Conservation (phyloP, 1,140 invertebrate species). For the Drosophila willistoni region DNA sequence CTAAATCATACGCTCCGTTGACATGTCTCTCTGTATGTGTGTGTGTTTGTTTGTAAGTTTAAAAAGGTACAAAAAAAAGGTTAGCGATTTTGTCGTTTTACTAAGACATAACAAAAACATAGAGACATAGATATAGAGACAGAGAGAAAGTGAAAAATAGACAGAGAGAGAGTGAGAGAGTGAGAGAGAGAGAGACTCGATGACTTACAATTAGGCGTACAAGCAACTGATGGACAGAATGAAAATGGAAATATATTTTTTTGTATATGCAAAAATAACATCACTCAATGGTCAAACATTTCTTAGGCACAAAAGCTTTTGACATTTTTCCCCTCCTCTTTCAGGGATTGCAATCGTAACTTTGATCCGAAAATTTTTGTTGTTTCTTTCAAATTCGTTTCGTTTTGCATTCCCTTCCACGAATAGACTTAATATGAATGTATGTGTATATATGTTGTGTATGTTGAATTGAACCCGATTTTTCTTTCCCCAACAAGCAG, state of each 20-base stretch:
- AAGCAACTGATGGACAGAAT: no score
- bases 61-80: conserved; percentile 32
- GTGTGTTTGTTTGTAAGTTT: conserved; percentile 10
- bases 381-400: background rate
- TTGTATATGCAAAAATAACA: no score
- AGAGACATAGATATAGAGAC: background rate
- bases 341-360: background rate
- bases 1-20: conserved; percentile 7
- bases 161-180: background rate
- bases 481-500: background rate
- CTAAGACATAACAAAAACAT: conserved; percentile 5
- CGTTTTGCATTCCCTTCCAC: background rate
- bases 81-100: conserved; percentile 28
- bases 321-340: background rate
- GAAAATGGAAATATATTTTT: no score
- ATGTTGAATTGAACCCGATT: background rate
- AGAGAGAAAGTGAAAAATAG: background rate
- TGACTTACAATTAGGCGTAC: no score
- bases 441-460: background rate
- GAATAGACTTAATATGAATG: background rate
- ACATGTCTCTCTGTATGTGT: conserved; percentile 24
- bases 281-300: background rate
- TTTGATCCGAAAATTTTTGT: no score
- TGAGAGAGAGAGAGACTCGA: background rate
- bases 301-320: background rate